A percentile compares a stretch with the other conserved stretches of the same genome.
These are phyloP conservation scores for Campaea margaritaria DNA, from an alignment of 2,888 invertebrate species.

Conservation along the genomic window DNA sequence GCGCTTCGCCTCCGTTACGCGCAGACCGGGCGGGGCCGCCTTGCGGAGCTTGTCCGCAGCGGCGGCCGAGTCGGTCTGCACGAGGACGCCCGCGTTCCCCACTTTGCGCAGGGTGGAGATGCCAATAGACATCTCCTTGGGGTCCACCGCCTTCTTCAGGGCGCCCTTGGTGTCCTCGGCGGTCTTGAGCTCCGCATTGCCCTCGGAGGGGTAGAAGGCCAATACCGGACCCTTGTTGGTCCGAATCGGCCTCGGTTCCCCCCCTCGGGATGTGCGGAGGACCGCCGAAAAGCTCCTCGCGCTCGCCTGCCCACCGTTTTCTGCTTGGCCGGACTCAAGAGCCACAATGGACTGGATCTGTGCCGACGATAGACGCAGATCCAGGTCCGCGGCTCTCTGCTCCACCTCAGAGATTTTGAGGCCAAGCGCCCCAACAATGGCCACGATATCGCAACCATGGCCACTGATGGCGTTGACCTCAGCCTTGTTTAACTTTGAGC, in stretches of 20 bases:
- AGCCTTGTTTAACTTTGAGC: slow-evolving; percentile 1
- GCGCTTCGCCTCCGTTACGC: slow-evolving; percentile 18
- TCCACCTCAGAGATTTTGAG: background rate
- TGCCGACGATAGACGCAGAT: background rate
- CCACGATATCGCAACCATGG: background rate
- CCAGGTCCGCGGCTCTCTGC: background rate
- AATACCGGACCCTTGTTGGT: slow-evolving; percentile 1
- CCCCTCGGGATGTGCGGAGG: background rate
- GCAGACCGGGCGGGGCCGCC: slow-evolving; percentile 16
- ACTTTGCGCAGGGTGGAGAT: slow-evolving; percentile 7
- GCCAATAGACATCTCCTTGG: slow-evolving; percentile 4
- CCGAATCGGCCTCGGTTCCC: background rate
- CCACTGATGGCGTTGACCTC: background rate
- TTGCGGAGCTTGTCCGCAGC: slow-evolving; percentile 5
- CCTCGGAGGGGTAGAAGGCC: slow-evolving; percentile 6
- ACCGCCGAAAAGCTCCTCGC: background rate
- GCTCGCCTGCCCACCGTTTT: too few relatives aligned
- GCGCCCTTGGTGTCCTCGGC: slow-evolving; percentile 14
- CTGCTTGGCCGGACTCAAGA: background rate
- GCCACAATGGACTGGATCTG: background rate
- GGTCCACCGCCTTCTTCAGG: background rate
- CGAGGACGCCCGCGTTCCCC: slow-evolving; percentile 3
- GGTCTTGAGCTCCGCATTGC: background rate
- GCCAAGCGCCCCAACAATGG: background rate
- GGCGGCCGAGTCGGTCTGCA: slow-evolving; percentile 6